Evolutionary conservation across 2,113 vertebrate species (phyloP), one percentile per base, ranked within the genome.

Genomic region (Hemichromis elongatus): DNA sequence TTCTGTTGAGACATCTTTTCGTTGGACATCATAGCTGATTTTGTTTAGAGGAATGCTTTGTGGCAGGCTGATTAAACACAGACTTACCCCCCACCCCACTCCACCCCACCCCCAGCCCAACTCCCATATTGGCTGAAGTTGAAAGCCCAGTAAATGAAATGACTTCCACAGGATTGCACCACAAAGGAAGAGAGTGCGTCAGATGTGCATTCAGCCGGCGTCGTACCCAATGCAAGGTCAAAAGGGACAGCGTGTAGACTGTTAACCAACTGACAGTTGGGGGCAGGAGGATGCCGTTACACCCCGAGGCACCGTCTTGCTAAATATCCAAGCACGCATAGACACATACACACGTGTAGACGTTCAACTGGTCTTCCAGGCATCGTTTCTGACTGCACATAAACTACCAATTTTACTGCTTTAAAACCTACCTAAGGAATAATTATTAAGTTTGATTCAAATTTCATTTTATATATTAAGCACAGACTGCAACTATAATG

Each of bases 161-260:
- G 93, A 95, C 95, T 95, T 95, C 93, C 94, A 94, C 93, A 88
- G 94, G 93, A 94, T 94, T 95, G 94, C 94, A 94, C 92, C 94
- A 95, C 94, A 95, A 95, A 95, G 87, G 92, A 92, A 89, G 85
- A 80, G 92, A 94, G 93, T 92, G 93, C 91, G 91, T 95, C 91
- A 93, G 92, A 95, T 95, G 94, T 95, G 94, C 93, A 94, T 95
- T 95, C 92, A 94, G 93, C 91, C 93, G 56, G 87, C 56, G 88
- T 86, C 85, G 85, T 70, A 86, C 92, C 86, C 87, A 77, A 79
- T 66, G 8, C 92, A 95, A 95, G 95, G 95, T 95, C 95, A 94
- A 93, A 92, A 47, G 89, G 93, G 93, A 95, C 94, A 12, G n/a
- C 24, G 84, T 70, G 93, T 89, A 93, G 94, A 94, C 95, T 73